Conservation (phyloP, 2,888 invertebrate genomes). For the Lutraria lutraria region DNA sequence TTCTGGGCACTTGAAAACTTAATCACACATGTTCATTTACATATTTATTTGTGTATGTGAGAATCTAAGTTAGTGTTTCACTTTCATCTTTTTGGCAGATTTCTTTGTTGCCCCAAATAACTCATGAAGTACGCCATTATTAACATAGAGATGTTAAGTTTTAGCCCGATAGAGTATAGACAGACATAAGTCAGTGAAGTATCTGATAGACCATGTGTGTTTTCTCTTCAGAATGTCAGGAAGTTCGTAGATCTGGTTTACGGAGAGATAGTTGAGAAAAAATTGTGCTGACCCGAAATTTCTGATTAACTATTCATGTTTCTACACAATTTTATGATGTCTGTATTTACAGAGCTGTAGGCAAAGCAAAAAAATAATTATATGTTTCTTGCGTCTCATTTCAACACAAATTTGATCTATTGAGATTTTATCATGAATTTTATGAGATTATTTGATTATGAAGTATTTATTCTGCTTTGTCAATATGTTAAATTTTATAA, state of each 20-base stretch:
- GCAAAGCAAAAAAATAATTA: not conserved
- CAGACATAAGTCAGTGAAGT: not conserved
- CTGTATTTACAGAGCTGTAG: not conserved
- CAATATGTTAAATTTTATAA: no score
- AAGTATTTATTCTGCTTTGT: not conserved
- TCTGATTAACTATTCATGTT: constrained; percentile 14
- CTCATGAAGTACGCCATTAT: not conserved
- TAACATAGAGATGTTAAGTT: not conserved
- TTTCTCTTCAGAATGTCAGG: constrained; percentile 1
- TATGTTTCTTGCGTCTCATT: not conserved
- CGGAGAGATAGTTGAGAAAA: not conserved
- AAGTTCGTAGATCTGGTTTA: constrained; percentile 26
- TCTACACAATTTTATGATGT: constrained; percentile 20
- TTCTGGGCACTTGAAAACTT: not conserved
- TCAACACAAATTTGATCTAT: not conserved
- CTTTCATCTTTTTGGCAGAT: not conserved
- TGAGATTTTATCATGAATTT: not conserved
- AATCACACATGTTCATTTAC: not conserved
- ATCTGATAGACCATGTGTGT: constrained; percentile 18
- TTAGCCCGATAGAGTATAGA: not conserved
- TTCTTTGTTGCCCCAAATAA: constrained; percentile 15
- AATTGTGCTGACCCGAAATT: constrained; percentile 15
- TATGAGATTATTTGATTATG: not conserved
- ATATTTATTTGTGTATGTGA: not conserved
- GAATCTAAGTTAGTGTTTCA: not conserved